A percentile compares a stretch with the other conserved stretches of the same genome.
These are phyloP conservation scores for Chymomyza costata DNA, from an alignment of 1,140 invertebrate genomes.

Conservation along the genomic window DNA sequence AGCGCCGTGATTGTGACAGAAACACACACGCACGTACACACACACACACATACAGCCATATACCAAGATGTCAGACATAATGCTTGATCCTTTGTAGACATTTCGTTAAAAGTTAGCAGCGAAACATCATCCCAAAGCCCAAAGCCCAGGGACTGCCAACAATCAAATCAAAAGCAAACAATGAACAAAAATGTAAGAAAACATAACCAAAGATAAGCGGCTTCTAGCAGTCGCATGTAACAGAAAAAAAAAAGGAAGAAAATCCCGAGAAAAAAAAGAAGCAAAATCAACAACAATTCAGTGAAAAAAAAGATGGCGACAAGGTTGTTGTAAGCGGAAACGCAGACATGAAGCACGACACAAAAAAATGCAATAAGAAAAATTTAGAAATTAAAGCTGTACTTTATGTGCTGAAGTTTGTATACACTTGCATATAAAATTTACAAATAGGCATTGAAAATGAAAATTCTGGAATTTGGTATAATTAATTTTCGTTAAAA, in stretches of 20 bases:
- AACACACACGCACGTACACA: conserved; percentile 13
- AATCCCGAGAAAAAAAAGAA: conserved; percentile 60
- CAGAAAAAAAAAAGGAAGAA: background rate
- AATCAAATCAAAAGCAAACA: conserved; percentile 74
- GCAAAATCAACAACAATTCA: conserved; percentile 10
- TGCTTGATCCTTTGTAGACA: conserved; percentile 69
- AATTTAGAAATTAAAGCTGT: no score
- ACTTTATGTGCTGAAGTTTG: no score
- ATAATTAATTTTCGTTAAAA: no score
- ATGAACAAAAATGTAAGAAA: conserved; percentile 73
- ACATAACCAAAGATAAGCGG: conserved; percentile 73
- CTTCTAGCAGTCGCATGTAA: conserved; percentile 46
- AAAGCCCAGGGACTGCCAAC: conserved; percentile 62
- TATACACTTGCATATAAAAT: no score
- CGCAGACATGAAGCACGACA: conserved; percentile 39
- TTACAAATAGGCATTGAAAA: no score
- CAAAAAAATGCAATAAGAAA: conserved; percentile 22
- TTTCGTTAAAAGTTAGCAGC: conserved; percentile 68
- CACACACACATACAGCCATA: background rate
- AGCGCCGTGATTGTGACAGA: background rate
- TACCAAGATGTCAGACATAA: conserved; percentile 28
- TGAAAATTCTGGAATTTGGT: no score
- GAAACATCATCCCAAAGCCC: background rate
- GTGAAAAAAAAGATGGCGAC: conserved; percentile 9
- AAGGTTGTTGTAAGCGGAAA: conserved; percentile 52